Evolutionary conservation across 1,140 invertebrate genomes (phyloP), one percentile per base, ranked within the genome.

Genomic region (Trichoplusia ni): DNA sequence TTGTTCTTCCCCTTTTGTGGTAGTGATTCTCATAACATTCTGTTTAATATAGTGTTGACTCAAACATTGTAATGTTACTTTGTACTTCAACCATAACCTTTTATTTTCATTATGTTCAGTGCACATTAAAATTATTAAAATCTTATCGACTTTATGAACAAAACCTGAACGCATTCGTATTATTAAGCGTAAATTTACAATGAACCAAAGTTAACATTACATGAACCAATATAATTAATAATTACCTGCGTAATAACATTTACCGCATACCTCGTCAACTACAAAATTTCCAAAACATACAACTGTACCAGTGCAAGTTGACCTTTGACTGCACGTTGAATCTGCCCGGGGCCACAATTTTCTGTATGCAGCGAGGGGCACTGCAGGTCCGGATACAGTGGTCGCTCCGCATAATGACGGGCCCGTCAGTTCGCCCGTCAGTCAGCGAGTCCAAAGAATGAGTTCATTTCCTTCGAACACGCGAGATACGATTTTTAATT

Each of bases 401-500:
- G 81, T 38, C 71, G 75, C 40, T 31, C 54, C 47, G 35, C 54
- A 67, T 89, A 85, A 87, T 89, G 82, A 89, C 72, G 74, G 79
- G 56, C 64, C 79, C 84, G 84, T 88, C 86, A 88, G 73, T 83
- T 76, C 62, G 64, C 46, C 76, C 84, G 87, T 87, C 85, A 89
- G 77, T 86, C 81, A 83, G 67, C 71, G 73, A 73, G 71, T 73
- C 71, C 79, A 59, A 79, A 84, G 85, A 88, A 90, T 89, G 87
- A 87, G 87, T 89, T 90, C 86, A 90, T 90, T 90, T 90, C 87
- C 87, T 89, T 83, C 82, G 81, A 82, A 81, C 82, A 77, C 77
- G 72, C 74, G 80, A 87, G 84, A 87, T 88, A 89, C 81, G 79
- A 84, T 87, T 88, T 90, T 90, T 90, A 90, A 90, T 90, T 90